phyloP scores from a whole-genome alignment of 2,797 vertebrate genomes.

The Parauchenoglanis ngamensis region DNA sequence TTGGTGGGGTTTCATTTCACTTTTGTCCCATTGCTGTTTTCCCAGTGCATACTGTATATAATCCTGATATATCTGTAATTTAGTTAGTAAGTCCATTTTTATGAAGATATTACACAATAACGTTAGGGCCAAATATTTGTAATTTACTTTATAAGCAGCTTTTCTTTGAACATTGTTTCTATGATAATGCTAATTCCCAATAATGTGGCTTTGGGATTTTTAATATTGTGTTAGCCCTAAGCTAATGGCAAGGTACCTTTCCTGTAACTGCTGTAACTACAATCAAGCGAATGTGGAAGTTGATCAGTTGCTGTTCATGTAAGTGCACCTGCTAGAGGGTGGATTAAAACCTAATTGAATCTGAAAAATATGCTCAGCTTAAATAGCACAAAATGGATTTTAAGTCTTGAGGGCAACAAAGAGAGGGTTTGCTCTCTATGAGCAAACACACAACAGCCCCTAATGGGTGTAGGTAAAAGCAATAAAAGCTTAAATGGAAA shows the following conservation, averaged over 20 bases:
- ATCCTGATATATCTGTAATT: neutral
- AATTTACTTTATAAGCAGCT: neutral
- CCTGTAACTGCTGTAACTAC: neutral
- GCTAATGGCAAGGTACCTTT: neutral
- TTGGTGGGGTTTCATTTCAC: neutral
- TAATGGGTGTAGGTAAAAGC: neutral
- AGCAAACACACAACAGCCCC: neutral
- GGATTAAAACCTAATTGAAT: neutral
- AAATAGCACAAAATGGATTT: neutral
- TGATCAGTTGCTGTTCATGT: neutral
- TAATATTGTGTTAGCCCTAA: neutral
- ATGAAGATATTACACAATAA: neutral
- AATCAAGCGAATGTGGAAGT: neutral
- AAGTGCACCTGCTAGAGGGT: neutral
- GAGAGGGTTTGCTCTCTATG: too few relatives aligned
- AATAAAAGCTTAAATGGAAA: slow-evolving; percentile 10
- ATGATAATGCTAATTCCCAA: neutral
- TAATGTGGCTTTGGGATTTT: neutral
- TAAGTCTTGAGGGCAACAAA: neutral
- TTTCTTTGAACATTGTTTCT: neutral
- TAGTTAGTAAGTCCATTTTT: slow-evolving; percentile 20
- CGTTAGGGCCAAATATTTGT: neutral
- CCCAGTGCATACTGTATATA: neutral
- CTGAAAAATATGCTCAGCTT: neutral
- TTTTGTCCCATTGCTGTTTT: neutral